Base-by-base conservation (phyloP, 2,888 invertebrate genomes). In the Tridacna gigas region DNA sequence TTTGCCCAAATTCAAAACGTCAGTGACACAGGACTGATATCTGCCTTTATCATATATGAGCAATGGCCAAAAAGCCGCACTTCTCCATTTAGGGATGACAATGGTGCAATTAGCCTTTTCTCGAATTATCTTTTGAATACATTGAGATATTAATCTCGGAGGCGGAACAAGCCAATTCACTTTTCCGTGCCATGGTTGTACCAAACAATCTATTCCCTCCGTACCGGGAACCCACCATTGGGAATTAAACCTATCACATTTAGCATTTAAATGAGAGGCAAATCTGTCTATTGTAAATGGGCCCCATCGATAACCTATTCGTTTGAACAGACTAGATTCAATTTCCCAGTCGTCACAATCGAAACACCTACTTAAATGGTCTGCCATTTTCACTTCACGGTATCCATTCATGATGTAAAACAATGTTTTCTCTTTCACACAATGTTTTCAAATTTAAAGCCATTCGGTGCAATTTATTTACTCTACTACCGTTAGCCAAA, bases 191-290 rank as follows among this genome's bases (percentile, higher is more conserved):
- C 77, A 81, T 13, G 18, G 22, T 51, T 76, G 80, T 11, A 28
- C n/a, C n/a, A 71, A 76, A 13, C 60, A 26, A 60, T 80, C 65
- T 37, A 76, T 63, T 15, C 37, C 77, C 22, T 63, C 73, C 18
- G 77, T 65, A 26, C 37, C 77, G 22, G 48, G 63, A 22, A 69
- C 77, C 77, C 73, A 56, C 37, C 66, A 80, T 22, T 61, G 67
- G 18, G 80, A 80, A 37, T 80, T 80, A 69, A 80, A 80, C 25
- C 67, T n/a, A 15, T 66, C 12, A 67, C 76, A 76, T 61, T 76
- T 76, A 61, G 25, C 51, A 37, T 80, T 80, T 12, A 25, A 67
- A 63, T 47, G 25, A 60, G 66, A 51, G 28, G 74, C 51, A 61
- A 80, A 80, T 71, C 56, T 9, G n/a, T 56, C 56, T 56, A 56